Evolutionary conservation across 2,113 vertebrate genomes (phyloP), one percentile per base, ranked within the genome.

Genomic region (Pterophyllum scalare): DNA sequence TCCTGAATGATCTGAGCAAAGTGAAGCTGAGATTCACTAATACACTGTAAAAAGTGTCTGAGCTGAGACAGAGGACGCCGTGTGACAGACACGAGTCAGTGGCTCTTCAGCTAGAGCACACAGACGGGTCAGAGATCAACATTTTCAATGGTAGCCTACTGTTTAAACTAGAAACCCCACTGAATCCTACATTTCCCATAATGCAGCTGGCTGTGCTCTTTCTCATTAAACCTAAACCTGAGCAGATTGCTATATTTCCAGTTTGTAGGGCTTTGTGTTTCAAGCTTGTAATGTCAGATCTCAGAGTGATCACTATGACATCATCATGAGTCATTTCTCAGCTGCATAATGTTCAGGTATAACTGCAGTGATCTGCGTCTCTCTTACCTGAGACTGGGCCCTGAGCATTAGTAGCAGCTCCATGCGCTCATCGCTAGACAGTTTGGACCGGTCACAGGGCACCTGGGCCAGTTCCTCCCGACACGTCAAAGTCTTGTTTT

Each of bases 381-480:
- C 8, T 20, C 26, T 78, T 95, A 99, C 98, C 97, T 99, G 98
- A 46, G 98, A 98, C 92, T 99, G 98, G 20, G 98, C 97, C 82
- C 97, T 95, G 57, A 99, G 95, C 79, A 97, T 97, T 22, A 95
- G 89, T 67, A 96, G 95, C 87, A 99, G 92, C 74, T 98, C 96
- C 0, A 96, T 95, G 0, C 90, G 95, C 64, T 97, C 96, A 4
- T 81, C 6, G 1, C 33, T 26, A 2, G 96, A 59, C 86, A 98
- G 93, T 33, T 92, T 94, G 72, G 97, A 96, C 28, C 95, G 95
- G 31, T 89, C 93, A 59, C 98, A 98, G 28, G 96, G 93, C 12
- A 99, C 96, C 38, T 85, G 94, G 56, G 96, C 87, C 20, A 99
- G 93, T 77, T 97, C 96, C 70, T 93, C 88, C 54, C 87, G 88